phyloP scores from a whole-genome alignment of 1,140 invertebrate genomes.

The Aphaenogaster floridana region DNA sequence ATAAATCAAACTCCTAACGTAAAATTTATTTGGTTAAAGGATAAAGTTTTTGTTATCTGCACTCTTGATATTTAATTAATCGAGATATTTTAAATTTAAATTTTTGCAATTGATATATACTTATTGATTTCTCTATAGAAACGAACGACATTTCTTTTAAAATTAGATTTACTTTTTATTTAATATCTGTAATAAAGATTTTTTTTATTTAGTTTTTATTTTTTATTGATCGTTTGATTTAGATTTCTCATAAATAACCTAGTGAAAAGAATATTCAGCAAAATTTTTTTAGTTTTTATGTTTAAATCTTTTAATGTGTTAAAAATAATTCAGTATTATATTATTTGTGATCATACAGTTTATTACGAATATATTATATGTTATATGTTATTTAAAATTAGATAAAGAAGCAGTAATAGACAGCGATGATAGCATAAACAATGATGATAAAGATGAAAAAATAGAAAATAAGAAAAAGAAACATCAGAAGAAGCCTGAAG shows the following conservation, averaged over 20 bases:
- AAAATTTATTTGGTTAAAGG: constrained; percentile 7
- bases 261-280: not conserved
- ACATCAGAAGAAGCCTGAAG: constrained; percentile 31
- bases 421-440: not conserved
- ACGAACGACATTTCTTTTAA: not conserved
- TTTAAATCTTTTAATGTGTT: not conserved
- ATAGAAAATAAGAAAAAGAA: constrained; percentile 49
- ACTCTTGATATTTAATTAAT: not conserved
- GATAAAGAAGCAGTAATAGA: constrained; percentile 9
- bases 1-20: not conserved
- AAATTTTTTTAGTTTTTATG: not conserved
- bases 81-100: constrained; percentile 2
- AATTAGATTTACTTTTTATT: constrained; percentile 4
- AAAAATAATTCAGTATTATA: not conserved
- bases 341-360: constrained; percentile 7
- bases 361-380: not conserved
- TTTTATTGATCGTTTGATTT: not conserved
- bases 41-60: not conserved
- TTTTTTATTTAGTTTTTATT: constrained; percentile 1
- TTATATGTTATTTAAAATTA: constrained; percentile 25
- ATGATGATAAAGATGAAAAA: constrained; percentile 41
- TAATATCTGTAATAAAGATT: constrained; percentile 13
- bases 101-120: not conserved
- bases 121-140: not conserved
- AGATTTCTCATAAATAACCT: not conserved